Conservation (phyloP, 2,888 invertebrate genomes). For the Dione juno region DNA sequence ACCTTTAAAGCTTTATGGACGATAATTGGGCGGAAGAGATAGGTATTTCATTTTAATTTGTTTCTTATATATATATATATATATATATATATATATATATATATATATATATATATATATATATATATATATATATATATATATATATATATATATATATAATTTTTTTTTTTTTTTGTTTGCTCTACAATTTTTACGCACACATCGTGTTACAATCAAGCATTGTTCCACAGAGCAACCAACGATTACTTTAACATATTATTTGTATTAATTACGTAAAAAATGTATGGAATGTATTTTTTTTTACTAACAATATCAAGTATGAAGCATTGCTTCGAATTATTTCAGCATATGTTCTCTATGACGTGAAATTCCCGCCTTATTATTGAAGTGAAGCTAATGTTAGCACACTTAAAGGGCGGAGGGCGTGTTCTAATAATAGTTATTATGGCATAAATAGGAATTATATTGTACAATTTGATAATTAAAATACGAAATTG, state of each 20-base stretch:
- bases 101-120: too few relatives aligned
- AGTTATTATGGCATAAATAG: not conserved
- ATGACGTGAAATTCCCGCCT: constrained; percentile 7
- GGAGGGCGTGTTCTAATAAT: constrained; percentile 5
- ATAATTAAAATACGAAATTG: not conserved
- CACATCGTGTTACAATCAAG: too few relatives aligned
- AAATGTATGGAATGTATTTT: too few relatives aligned
- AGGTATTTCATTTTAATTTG: not conserved
- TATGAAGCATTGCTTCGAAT: too few relatives aligned
- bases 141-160: not conserved
- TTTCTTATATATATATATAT: not conserved
- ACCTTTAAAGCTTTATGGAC: constrained; percentile 1
- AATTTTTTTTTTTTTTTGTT: too few relatives aligned
- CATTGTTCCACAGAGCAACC: too few relatives aligned
- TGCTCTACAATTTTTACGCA: too few relatives aligned
- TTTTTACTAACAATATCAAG: too few relatives aligned
- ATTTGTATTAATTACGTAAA: too few relatives aligned
- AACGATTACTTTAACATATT: too few relatives aligned
- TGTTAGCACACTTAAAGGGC: constrained; percentile 9
- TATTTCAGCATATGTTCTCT: not conserved
- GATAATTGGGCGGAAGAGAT: not conserved
- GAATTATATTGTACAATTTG: not conserved
- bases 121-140: too few relatives aligned
- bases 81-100: too few relatives aligned
- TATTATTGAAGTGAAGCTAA: constrained; percentile 7